Evolutionary conservation across 2,888 invertebrate genomes (phyloP).

Genomic region (Graphium colonna): DNA sequence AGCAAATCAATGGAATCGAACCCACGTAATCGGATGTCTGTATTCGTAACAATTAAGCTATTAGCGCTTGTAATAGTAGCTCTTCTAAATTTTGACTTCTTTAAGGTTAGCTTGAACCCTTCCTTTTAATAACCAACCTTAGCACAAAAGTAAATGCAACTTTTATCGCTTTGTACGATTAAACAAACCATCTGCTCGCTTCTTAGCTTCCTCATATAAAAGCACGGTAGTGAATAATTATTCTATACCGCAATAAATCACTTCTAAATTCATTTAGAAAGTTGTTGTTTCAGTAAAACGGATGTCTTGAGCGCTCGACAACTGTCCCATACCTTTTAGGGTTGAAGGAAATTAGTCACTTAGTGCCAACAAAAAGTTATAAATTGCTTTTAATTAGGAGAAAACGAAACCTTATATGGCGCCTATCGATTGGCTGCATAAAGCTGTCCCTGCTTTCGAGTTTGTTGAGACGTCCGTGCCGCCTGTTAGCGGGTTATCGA

Average conservation of each 20-base stretch:
- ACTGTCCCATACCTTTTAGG: slow-evolving; percentile 5
- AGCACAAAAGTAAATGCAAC: no score
- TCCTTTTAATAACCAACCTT: no score
- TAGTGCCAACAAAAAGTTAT: slow-evolving; percentile 14
- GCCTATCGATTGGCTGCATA: slow-evolving; percentile 16
- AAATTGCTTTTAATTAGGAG: slow-evolving; percentile 23
- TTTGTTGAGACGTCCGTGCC: slow-evolving; percentile 16
- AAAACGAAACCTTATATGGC: slow-evolving; percentile 18
- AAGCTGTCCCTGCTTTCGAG: slow-evolving; percentile 22
- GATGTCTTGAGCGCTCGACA: background rate
- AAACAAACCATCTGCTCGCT: no score
- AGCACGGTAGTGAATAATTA: background rate
- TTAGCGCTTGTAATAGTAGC: no score
- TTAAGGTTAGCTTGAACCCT: no score
- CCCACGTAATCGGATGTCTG: no score
- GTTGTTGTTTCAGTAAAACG: background rate
- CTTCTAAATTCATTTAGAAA: slow-evolving; percentile 5
- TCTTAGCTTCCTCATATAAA: no score
- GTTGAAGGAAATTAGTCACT: slow-evolving; percentile 13
- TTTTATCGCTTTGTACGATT: no score
- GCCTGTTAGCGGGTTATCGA: slow-evolving; percentile 11
- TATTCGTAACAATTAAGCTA: no score
- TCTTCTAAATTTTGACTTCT: no score
- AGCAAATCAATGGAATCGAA: no score
- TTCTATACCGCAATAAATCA: background rate